Evolutionary conservation across 2,888 invertebrate species (phyloP).

Genomic region (Cheilosia impressa): DNA sequence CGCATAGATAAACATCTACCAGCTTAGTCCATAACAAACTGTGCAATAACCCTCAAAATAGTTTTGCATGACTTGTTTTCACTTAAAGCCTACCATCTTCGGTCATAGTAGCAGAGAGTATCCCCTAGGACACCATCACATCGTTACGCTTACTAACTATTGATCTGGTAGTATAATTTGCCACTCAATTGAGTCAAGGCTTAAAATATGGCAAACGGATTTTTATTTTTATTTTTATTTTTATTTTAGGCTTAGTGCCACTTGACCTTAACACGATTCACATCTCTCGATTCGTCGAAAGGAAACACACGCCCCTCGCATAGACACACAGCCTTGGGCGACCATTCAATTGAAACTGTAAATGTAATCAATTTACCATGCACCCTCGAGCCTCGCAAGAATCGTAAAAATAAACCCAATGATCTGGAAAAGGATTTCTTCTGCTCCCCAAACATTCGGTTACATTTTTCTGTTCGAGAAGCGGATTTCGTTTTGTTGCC

Average conservation of each 20-base stretch:
- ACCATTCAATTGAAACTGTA: conserved; percentile 71
- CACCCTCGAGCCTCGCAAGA: conserved; percentile 27
- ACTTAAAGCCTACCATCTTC: not conserved
- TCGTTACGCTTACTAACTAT: conserved; percentile 46
- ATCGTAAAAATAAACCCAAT: conserved; percentile 71
- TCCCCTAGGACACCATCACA: conserved; percentile 23
- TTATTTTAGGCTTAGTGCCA: conserved; percentile 30
- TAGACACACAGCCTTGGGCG: conserved; percentile 15
- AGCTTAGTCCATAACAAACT: conserved; percentile 2
- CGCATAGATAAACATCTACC: not conserved
- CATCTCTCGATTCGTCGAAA: not conserved
- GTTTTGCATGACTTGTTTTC: conserved; percentile 29
- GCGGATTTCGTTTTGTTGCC: conserved; percentile 8
- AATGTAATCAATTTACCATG: conserved; percentile 72
- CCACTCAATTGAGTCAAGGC: conserved; percentile 59
- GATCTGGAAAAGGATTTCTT: conserved; percentile 61
- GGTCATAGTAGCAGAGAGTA: not conserved
- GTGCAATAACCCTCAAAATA: conserved; percentile 14
- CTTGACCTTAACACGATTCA: conserved; percentile 67
- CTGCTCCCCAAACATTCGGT: not conserved
- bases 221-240: conserved; percentile 16
- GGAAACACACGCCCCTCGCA: not conserved
- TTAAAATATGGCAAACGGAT: conserved; percentile 41
- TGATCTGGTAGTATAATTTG: conserved; percentile 65
- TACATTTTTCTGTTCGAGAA: conserved; percentile 4